phyloP scores from a whole-genome alignment of 2,888 invertebrate genomes.

The Caradrina clavipalpis region DNA sequence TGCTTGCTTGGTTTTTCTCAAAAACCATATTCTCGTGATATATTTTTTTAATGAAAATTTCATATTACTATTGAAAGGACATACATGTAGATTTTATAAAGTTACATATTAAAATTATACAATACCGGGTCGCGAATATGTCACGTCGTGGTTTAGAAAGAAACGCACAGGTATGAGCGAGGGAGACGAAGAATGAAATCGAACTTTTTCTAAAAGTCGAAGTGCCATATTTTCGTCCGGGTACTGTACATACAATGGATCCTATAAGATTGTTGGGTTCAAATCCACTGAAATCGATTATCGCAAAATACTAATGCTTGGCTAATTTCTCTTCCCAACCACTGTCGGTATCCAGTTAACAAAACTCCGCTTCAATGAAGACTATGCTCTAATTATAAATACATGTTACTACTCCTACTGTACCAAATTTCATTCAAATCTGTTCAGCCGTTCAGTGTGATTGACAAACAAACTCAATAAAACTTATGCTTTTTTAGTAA shows the following conservation, averaged over 20 bases:
- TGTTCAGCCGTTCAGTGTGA: slow-evolving; percentile 1
- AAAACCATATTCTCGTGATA: slow-evolving; percentile 44
- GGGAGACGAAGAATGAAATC: not conserved
- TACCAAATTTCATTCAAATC: slow-evolving; percentile 27
- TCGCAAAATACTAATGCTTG: not conserved
- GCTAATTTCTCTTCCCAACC: not conserved
- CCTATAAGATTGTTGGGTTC: slow-evolving; percentile 10
- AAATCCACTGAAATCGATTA: slow-evolving; percentile 33
- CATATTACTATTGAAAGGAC: slow-evolving; percentile 17
- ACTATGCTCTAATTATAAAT: slow-evolving; percentile 1
- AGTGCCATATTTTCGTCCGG: not conserved
- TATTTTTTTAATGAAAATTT: slow-evolving; percentile 17
- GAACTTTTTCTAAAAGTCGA: not conserved
- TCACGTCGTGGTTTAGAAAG: not conserved
- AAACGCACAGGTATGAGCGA: not conserved
- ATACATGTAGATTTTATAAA: slow-evolving; percentile 38
- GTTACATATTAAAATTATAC: slow-evolving; percentile 23
- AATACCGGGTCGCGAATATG: slow-evolving; percentile 1
- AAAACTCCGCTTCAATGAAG: not conserved
- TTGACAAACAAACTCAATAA: slow-evolving; percentile 2
- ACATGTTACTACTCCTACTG: not conserved
- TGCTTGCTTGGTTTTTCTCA: slow-evolving; percentile 46
- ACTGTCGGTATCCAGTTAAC: not conserved
- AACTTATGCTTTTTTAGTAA: slow-evolving; percentile 14
- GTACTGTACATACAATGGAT: slow-evolving; percentile 29